Evolutionary conservation across 2,113 vertebrate species (phyloP).

Genomic region (Hiodon tergisus): DNA sequence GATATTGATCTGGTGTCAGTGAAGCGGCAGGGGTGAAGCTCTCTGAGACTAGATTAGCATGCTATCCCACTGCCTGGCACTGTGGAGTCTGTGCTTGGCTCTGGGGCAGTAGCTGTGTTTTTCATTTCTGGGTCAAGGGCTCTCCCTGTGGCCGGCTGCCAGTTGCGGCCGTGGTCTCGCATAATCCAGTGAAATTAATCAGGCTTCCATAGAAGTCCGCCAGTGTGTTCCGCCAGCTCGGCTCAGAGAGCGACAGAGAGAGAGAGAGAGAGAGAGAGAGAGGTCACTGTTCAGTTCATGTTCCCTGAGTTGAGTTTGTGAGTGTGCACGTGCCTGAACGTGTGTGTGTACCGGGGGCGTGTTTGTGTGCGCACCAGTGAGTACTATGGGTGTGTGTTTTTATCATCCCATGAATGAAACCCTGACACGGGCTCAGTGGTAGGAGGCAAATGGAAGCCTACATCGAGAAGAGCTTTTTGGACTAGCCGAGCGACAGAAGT

Average conservation of each 20-base stretch:
- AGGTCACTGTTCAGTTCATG: constrained; percentile 11
- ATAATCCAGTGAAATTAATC: constrained; percentile 67
- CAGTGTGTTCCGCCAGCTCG: constrained; percentile 39
- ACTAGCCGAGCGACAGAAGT: background rate
- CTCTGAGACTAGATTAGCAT: background rate
- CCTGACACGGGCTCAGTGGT: constrained; percentile 1
- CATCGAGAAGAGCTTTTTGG: background rate
- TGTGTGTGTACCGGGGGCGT: background rate
- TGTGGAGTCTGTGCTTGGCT: constrained; percentile 42
- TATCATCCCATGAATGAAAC: constrained; percentile 5
- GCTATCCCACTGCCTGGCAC: constrained; percentile 34
- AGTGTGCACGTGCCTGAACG: background rate
- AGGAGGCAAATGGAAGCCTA: background rate
- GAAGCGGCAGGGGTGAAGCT: background rate
- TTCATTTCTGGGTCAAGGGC: constrained; percentile 71
- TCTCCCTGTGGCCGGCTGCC: constrained; percentile 60
- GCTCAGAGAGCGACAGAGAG: constrained; percentile 36
- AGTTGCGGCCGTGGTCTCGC: constrained; percentile 58
- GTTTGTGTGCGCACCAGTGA: background rate
- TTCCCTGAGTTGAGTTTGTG: constrained; percentile 3
- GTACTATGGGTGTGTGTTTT: background rate
- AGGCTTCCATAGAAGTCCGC: constrained; percentile 62
- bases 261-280: constrained; percentile 36
- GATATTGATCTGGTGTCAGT: background rate
- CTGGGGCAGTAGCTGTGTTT: constrained; percentile 47